Conservation (phyloP, 2,888 invertebrate genomes). For the Esperia sulphurella region DNA sequence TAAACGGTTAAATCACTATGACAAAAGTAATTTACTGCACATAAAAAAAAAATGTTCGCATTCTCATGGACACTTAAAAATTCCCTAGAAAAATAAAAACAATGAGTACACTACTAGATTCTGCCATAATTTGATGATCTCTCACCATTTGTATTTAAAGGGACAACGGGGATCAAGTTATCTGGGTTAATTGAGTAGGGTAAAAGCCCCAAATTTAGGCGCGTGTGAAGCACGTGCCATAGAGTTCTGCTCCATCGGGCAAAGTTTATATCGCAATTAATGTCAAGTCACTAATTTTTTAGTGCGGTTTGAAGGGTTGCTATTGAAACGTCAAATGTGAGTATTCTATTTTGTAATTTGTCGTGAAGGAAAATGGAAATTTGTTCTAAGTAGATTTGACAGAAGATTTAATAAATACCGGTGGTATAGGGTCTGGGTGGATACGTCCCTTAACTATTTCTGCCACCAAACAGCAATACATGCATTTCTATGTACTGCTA, state of each 20-base stretch:
- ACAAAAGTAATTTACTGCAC: not conserved
- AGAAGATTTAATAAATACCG: too few relatives aligned
- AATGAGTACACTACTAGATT: slow-evolving; percentile 46
- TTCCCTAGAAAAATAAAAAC: slow-evolving; percentile 46
- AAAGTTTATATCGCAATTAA: slow-evolving; percentile 61
- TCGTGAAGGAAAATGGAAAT: too few relatives aligned
- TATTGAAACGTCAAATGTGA: slow-evolving; percentile 5
- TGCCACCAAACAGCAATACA: too few relatives aligned
- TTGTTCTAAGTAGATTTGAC: too few relatives aligned
- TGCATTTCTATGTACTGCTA: too few relatives aligned
- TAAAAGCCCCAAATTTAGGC: slow-evolving; percentile 42
- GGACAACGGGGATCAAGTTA: slow-evolving; percentile 5
- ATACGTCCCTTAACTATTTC: too few relatives aligned
- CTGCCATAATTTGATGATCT: slow-evolving; percentile 11
- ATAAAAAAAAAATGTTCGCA: slow-evolving; percentile 25
- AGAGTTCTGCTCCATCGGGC: slow-evolving; percentile 27
- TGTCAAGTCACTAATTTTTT: slow-evolving; percentile 62
- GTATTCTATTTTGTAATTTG: not conserved
- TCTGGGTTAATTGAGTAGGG: slow-evolving; percentile 27
- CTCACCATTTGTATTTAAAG: not conserved
- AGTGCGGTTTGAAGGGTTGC: slow-evolving; percentile 42
- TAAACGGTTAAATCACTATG: not conserved
- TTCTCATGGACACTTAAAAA: slow-evolving; percentile 42
- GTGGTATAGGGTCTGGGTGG: too few relatives aligned
- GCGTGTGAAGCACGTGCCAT: slow-evolving; percentile 57